These are phyloP conservation scores for Sebastiscus tertius DNA, from an alignment of 2,797 vertebrate genomes.

Conservation along the genomic window DNA sequence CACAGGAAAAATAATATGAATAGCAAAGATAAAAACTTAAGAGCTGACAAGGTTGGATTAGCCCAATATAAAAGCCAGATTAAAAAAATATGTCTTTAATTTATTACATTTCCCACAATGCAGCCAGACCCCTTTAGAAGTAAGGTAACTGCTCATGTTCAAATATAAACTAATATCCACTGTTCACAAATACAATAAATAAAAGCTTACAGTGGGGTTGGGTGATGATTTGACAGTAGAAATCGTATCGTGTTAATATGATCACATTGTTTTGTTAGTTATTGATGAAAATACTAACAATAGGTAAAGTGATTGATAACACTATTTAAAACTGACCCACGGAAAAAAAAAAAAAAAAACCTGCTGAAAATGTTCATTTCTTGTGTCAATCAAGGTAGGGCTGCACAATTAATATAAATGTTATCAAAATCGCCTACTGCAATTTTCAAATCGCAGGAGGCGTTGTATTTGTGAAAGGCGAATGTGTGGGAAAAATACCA, in stretches of 20 bases:
- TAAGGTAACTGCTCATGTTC: background rate
- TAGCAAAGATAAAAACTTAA: background rate
- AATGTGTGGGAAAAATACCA: too few relatives aligned
- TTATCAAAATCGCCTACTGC: too few relatives aligned
- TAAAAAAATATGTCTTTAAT: background rate
- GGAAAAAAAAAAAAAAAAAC: too few relatives aligned
- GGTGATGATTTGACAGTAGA: background rate
- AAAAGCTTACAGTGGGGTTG: background rate
- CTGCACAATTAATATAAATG: too few relatives aligned
- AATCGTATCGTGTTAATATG: background rate
- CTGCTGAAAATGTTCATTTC: rapidly evolving
- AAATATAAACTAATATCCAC: background rate
- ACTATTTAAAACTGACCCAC: too few relatives aligned
- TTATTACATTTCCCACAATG: too few relatives aligned
- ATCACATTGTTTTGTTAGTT: background rate
- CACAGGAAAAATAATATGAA: background rate
- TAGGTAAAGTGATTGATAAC: background rate
- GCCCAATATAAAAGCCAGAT: background rate
- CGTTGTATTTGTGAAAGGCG: too few relatives aligned
- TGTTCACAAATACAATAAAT: background rate
- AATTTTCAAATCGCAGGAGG: too few relatives aligned
- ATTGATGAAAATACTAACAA: background rate
- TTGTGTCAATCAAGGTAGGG: background rate
- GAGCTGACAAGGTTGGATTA: background rate
- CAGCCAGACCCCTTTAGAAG: background rate